Conservation (phyloP, 2,797 vertebrate genomes). For the Spondyliosoma cantharus region DNA sequence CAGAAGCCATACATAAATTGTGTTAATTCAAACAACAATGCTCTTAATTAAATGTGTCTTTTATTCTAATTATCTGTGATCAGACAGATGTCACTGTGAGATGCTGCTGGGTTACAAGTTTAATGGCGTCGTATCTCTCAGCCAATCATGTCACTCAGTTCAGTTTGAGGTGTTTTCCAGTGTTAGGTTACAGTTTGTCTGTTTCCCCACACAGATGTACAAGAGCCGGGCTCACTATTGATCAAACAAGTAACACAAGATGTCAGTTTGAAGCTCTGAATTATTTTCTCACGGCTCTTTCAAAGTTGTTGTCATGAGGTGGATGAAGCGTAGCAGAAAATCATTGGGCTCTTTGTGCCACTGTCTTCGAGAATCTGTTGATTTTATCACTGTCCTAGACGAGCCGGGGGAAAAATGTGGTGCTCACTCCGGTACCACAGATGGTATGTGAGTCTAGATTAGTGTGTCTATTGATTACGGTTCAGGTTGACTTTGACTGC, state of each 20-base stretch:
- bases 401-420: slow-evolving; percentile 31
- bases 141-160: background rate
- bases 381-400: slow-evolving; percentile 57
- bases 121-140: background rate
- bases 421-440: slow-evolving; percentile 48
- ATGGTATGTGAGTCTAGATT: slow-evolving; percentile 57
- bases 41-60: background rate
- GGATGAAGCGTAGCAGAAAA: slow-evolving; percentile 49
- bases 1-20: background rate
- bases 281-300: slow-evolving; percentile 46
- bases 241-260: slow-evolving; percentile 32
- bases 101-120: slow-evolving; percentile 29
- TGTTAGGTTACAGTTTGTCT: background rate
- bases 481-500: slow-evolving; percentile 40
- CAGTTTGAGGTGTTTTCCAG: background rate
- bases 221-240: slow-evolving; percentile 3
- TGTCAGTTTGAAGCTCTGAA: slow-evolving; percentile 26
- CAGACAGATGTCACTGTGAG: background rate
- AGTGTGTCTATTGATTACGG: slow-evolving; percentile 54
- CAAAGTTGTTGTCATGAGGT: slow-evolving; percentile 40
- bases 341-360: slow-evolving; percentile 51
- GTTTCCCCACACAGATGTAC: background rate
- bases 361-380: slow-evolving; percentile 42
- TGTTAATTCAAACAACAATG: background rate
- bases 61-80: too few relatives aligned